Evolutionary conservation across 2,888 invertebrate genomes (phyloP), one percentile per base, ranked within the genome.

Genomic region (Empis livida): DNA sequence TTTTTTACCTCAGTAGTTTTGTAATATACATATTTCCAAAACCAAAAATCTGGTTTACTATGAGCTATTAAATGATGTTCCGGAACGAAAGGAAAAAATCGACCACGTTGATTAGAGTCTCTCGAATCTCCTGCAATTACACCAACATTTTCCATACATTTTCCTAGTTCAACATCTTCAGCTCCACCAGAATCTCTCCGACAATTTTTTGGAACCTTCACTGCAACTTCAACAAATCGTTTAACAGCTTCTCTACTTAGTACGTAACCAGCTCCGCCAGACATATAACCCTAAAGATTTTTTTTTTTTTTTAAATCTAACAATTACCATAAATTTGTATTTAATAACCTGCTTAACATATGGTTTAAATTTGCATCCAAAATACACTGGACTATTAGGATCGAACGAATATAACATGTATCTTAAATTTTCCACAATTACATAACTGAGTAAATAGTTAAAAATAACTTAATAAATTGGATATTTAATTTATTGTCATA

Each of bases 61-160:
- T 83, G 83, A 0, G 93, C 92, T 58, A 91, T 87, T 23, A 95
- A 70, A 64, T 94, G 94, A 63, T 88, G 84, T 55, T 85, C 84
- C 0, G 94, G 93, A 10, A 84, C 79, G 69, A 95, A 93, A 0
- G 95, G 93, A 69, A 94, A 88, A 71, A 96, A 95, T 37, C 92
- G 74, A 0, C 91, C 90, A 14, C 92, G 76, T 0, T 86, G 82
- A 40, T 80, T 68, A 0, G 78, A 73, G 69, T 96, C 95, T 11
- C 93, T 73, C 0, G 87, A 81, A 64, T 94, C 94, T 59, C 84
- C 87, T 1, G 92, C 89, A 46, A 71, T 72, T 0, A 95, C 93
- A 0, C 84, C 83, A 2, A 92, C 77, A 44, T 77, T 79, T 58
- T 83, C 81, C 54, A 95, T 65, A 61, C 95, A 54, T 10, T 77